Evolutionary conservation across 1,140 invertebrate genomes (phyloP), one percentile per base, ranked within the genome.

Genomic region (Tachypleus tridentatus): DNA sequence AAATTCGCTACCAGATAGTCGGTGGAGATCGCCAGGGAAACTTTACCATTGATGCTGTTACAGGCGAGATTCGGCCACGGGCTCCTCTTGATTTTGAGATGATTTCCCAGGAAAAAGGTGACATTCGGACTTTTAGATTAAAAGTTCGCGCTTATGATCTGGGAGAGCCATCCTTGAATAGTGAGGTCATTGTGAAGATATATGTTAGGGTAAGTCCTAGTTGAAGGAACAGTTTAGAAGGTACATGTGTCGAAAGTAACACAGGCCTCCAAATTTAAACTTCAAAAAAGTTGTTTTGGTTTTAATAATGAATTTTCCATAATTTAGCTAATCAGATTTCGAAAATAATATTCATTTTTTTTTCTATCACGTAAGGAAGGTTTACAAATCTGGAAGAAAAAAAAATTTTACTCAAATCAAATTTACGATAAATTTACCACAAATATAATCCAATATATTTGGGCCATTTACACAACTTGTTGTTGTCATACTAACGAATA

Each of bases 1-100:
- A 88, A 73, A 84, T 94, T 48, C 80, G 86, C 56, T 93, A 91
- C 73, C 84, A 86, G n/a, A 85, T 92, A 51, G 80, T 91, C 0
- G 82, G 84, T 6, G 87, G 87, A 0, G 84, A 90, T 67, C 72
- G 75, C 57, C 81, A 82, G 29, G 76, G 79, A 10, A 93, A 93
- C 78, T 94, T 96, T 71, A 85, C 85, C 4, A 87, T 95, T 54
- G 84, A 95, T 77, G 77, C 84, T 0, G 79, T 82, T 58, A 80
- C 79, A 5, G 92, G 92, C 0, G 74, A 85, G n/a, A 78, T 95
- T 7, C 81, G 77, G 66, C 87, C 89, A 0, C 72, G 76, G 3
- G 77, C 76, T 47, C 81, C 85, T 0, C 77, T 95, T 67, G 91
- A 95, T 76, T 95, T 90, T 74, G 92, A 95, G 71, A 69, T 68